Evolutionary conservation across 2,797 vertebrate genomes (phyloP), one percentile per base, ranked within the genome.

Genomic region (Xenopus petersii): DNA sequence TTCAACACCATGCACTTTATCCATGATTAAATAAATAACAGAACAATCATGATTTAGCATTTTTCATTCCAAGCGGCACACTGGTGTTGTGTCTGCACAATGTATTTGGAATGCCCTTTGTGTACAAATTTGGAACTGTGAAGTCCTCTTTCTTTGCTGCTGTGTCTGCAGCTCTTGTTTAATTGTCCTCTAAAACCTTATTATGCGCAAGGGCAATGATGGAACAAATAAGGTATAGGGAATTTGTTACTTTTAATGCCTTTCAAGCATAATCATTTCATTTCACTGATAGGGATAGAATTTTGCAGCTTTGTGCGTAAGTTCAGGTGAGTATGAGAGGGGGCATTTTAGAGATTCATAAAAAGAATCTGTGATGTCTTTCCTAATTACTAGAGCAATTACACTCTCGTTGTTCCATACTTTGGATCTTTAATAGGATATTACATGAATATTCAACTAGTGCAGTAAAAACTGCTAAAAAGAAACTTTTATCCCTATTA

Each of bases 11-110:
- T 75, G 82, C 66, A 36, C 71, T 85, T 84, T 85, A 79, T 76
- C 85, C 0, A 10, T 84, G 86, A 88, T 88, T 87, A 88, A 85
- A 81, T 84, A 83, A 77, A 16, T 82, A 78, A 84, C 83, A 82
- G 78, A 85, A 87, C 67, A 16, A 84, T 77, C 54, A 76, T 26
- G 62, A 76, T 51, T 65, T 76, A 33, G 62, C 68, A 16, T 76
- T 75, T 70, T 33, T 33, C 46, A 59, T 33, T 64, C 26, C 36
- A 10, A 8, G 33, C 26, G 30, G 33, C n/a, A 55, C 60, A 49
- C 17, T 12, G 17, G 24, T 21, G 9, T 26, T 0, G 26, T 42
- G 13, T 58, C 17, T 26, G 16, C 12, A 24, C 9, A 4, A 59
- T 64, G 42, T 51, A 42, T 58, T 42, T 59, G 5, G 17, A 15